A percentile compares a stretch with the other conserved stretches of the same genome.
Evolutionary conservation across 2,113 vertebrate species (phyloP).

Genomic region (Lycocorax pyrrhopterus): DNA sequence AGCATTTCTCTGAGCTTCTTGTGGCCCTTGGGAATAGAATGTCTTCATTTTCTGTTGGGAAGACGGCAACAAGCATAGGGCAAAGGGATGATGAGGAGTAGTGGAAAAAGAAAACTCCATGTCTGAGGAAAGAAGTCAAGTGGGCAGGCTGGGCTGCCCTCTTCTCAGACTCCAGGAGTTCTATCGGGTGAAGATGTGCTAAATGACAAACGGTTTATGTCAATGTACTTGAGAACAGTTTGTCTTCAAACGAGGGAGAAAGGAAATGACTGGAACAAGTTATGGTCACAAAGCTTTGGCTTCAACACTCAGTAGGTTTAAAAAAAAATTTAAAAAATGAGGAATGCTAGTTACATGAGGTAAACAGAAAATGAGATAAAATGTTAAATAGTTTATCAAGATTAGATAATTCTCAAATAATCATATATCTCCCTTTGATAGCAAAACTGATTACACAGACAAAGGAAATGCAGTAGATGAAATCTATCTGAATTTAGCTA

Average conservation of each 20-base stretch:
- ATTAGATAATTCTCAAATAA: neutral
- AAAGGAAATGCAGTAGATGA: slow-evolving; percentile 12
- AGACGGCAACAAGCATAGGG: neutral
- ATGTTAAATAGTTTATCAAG: slow-evolving; percentile 1
- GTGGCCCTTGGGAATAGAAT: neutral
- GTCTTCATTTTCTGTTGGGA: neutral
- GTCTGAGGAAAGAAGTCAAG: neutral
- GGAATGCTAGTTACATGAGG: neutral
- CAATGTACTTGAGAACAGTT: neutral
- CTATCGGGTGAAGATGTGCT: neutral
- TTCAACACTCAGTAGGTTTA: neutral
- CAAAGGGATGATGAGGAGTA: neutral
- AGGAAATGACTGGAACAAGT: neutral
- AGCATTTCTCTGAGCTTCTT: neutral
- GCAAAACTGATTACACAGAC: neutral
- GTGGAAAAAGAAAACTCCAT: neutral
- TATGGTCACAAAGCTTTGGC: rapidly evolving
- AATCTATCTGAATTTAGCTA: slow-evolving; percentile 13
- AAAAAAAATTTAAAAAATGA: neutral
- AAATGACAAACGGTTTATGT: neutral
- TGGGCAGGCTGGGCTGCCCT: rapidly evolving
- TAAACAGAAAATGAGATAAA: slow-evolving; percentile 28
- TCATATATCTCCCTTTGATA: neutral
- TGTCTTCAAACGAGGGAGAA: neutral
- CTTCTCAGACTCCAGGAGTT: neutral